phyloP scores from a whole-genome alignment of 2,113 vertebrate species.

The Tupaia tana region DNA sequence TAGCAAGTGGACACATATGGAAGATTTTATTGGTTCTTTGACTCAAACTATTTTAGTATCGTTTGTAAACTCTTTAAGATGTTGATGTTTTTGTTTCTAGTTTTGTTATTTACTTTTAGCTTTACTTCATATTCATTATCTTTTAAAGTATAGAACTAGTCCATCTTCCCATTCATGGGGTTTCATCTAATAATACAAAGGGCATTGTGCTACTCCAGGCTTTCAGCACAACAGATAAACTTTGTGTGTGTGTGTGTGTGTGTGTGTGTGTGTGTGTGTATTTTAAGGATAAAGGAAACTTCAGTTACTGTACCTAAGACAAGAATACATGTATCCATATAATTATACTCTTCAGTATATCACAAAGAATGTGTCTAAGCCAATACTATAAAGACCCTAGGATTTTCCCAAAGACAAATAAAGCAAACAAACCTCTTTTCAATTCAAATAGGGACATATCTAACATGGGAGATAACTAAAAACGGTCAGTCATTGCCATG shows the following conservation, averaged over 20 bases:
- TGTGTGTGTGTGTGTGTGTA: background rate
- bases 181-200: background rate
- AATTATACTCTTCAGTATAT: background rate
- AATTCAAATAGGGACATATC: background rate
- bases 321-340: background rate
- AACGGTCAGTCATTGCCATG: background rate
- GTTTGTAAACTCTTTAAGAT: background rate
- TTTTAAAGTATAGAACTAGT: background rate
- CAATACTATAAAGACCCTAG: background rate
- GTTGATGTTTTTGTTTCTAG: background rate
- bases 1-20: too few relatives aligned
- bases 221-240: background rate
- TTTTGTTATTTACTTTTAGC: background rate
- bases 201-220: background rate
- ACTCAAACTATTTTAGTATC: background rate
- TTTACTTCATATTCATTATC: background rate
- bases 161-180: background rate
- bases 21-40: background rate
- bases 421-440: background rate
- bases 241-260: background rate
- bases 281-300: constrained; percentile 36
- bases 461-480: background rate
- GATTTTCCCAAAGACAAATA: constrained; percentile 30
- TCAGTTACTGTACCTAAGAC: background rate
- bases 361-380: background rate